These are phyloP conservation scores for Myotis davidii DNA, from an alignment of 2,113 vertebrate species.

Conservation along the genomic window DNA sequence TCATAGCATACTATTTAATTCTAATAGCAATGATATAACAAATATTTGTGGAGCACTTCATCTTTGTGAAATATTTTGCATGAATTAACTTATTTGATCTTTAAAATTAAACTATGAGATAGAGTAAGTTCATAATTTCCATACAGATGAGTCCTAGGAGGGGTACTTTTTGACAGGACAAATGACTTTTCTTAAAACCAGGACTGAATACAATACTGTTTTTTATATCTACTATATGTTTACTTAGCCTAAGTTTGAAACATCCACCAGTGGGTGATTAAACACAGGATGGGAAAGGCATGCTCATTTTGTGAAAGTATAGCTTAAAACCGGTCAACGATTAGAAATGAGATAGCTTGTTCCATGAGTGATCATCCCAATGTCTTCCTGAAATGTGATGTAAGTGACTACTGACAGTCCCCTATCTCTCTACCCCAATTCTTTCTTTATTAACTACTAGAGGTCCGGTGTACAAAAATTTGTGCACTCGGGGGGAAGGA, in stretches of 20 bases:
- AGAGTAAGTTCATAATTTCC: not conserved
- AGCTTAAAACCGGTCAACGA: not conserved
- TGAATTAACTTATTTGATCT: slow-evolving; percentile 22
- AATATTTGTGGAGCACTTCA: not conserved
- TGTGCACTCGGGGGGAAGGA: too few relatives aligned
- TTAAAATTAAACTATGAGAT: not conserved
- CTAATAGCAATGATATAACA: not conserved
- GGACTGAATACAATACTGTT: not conserved
- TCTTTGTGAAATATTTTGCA: not conserved
- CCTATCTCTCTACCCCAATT: not conserved
- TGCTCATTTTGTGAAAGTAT: not conserved
- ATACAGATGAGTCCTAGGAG: not conserved
- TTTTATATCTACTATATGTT: not conserved
- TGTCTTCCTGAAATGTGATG: slow-evolving; percentile 19
- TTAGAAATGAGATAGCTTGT: not conserved
- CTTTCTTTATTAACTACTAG: not conserved
- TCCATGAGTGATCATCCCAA: not conserved
- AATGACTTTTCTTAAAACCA: not conserved
- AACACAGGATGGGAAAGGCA: not conserved
- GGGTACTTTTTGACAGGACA: not conserved
- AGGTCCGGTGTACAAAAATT: too few relatives aligned
- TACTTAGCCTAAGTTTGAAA: not conserved
- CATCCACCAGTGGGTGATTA: not conserved
- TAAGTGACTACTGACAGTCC: not conserved
- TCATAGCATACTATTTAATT: not conserved